These are phyloP conservation scores for Cepphus grylle DNA, from an alignment of 2,113 vertebrate species.

Conservation along the genomic window DNA sequence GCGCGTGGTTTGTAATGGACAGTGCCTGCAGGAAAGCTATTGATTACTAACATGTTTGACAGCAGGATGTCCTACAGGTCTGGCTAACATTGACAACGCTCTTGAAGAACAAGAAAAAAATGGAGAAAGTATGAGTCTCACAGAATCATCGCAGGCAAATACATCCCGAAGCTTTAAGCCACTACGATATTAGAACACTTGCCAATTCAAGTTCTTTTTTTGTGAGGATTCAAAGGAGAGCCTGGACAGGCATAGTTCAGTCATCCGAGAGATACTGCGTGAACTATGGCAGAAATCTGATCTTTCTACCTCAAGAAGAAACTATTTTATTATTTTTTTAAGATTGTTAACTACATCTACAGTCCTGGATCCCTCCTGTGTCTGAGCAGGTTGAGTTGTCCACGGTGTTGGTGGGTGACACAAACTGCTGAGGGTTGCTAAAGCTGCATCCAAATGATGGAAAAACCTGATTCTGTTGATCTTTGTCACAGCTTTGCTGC, in stretches of 20 bases:
- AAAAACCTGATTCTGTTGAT: neutral
- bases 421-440: neutral
- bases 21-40: neutral
- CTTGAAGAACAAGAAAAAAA: neutral
- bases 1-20: neutral
- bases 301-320: neutral
- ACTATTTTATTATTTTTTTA: neutral
- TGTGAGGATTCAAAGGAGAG: neutral
- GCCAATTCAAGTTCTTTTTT: neutral
- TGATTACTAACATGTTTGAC: neutral
- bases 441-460: neutral
- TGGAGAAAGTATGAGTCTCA: neutral
- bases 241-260: neutral
- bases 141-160: neutral
- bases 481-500: neutral
- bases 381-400: neutral
- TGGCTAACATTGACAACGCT: neutral
- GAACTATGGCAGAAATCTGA: neutral
- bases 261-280: neutral
- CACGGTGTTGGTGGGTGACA: neutral
- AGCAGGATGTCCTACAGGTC: neutral
- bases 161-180: neutral
- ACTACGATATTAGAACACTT: neutral
- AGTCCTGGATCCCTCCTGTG: neutral
- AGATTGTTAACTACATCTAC: neutral